phyloP scores from a whole-genome alignment of 2,888 invertebrate genomes.

The Dexiosoma caninum region DNA sequence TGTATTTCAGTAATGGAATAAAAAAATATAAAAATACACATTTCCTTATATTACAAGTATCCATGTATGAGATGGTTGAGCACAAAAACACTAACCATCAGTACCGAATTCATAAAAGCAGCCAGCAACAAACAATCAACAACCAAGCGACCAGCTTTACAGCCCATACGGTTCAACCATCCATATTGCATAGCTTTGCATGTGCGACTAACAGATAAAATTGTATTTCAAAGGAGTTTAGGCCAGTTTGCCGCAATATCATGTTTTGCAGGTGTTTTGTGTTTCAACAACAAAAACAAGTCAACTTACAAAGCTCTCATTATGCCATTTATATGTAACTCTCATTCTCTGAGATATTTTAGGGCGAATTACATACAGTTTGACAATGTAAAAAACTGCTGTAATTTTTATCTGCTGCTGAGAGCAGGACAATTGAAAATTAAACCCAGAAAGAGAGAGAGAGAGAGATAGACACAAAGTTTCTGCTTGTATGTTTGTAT shows the following conservation, averaged over 20 bases:
- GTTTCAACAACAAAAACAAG: background rate
- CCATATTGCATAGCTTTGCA: constrained; percentile 14
- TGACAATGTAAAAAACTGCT: constrained; percentile 24
- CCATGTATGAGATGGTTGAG: constrained; percentile 9
- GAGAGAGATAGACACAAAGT: background rate
- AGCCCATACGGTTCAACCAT: background rate
- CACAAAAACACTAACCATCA: no score
- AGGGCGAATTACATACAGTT: constrained; percentile 25
- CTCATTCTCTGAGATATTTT: background rate
- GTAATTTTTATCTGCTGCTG: constrained; percentile 1
- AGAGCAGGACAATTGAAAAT: background rate
- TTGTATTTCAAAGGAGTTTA: constrained; percentile 27
- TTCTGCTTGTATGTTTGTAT: background rate
- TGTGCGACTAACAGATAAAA: constrained; percentile 29
- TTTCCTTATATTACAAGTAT: constrained; percentile 37
- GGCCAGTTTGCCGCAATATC: constrained; percentile 30
- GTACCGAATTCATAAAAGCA: constrained; percentile 6
- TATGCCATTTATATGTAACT: no score
- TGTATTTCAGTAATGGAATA: constrained; percentile 37
- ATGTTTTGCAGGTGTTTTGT: constrained; percentile 50
- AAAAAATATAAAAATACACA: constrained; percentile 34
- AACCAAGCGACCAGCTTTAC: background rate
- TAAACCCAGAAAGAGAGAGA: background rate
- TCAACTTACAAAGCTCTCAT: background rate
- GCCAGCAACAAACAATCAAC: background rate